phyloP scores from a whole-genome alignment of 2,888 invertebrate species.

The Pseudoips prasinana region DNA sequence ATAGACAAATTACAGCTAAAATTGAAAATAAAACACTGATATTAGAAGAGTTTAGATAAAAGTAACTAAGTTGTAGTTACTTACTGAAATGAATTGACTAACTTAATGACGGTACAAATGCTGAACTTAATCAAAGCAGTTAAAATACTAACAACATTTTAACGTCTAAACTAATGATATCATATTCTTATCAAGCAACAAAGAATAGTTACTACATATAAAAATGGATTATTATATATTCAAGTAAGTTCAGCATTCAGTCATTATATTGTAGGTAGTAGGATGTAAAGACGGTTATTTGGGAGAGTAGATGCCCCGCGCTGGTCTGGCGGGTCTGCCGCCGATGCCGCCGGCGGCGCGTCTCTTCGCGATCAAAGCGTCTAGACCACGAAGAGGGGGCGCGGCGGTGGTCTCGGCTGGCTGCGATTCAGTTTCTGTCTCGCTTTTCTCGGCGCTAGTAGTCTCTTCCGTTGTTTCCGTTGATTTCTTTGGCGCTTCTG shows the following conservation, averaged over 20 bases:
- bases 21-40: conserved; percentile 38
- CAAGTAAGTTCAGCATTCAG: conserved; percentile 28
- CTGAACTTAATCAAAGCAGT: conserved; percentile 22
- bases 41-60: conserved; percentile 33
- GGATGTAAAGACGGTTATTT: conserved; percentile 36
- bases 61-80: conserved; percentile 59
- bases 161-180: conserved; percentile 15
- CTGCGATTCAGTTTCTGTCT: conserved; percentile 63
- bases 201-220: no score
- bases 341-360: conserved; percentile 80
- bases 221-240: no score
- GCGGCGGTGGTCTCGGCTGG: conserved; percentile 75
- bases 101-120: conserved; percentile 51
- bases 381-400: conserved; percentile 83
- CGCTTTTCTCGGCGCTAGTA: conserved; percentile 64
- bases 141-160: background rate
- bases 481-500: conserved; percentile 65
- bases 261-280: conserved; percentile 27
- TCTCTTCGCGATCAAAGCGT: conserved; percentile 86
- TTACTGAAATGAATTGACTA: conserved; percentile 79
- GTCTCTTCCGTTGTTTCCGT: conserved; percentile 66
- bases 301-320: conserved; percentile 46
- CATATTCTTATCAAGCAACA: background rate
- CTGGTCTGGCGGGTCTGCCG: conserved; percentile 56
- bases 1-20: conserved; percentile 38